Conservation (phyloP, 2,113 vertebrate species). For the Setophaga kirtlandii region DNA sequence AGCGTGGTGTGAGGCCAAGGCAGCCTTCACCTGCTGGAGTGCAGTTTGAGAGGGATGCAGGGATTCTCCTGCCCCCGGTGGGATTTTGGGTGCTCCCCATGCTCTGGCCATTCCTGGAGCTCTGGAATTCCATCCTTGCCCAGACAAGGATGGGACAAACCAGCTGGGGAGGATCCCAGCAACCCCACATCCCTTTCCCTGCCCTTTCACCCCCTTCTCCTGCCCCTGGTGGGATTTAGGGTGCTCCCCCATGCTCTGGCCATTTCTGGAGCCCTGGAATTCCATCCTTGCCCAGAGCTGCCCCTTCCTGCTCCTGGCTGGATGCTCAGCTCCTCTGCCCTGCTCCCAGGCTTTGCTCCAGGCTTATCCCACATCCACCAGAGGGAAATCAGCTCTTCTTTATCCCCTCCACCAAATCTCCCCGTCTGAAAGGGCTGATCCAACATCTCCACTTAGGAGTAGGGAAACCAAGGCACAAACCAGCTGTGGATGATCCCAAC, state of each 20-base stretch:
- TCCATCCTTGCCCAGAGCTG: background rate
- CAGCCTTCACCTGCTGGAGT: rapidly evolving
- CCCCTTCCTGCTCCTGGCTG: rapidly evolving
- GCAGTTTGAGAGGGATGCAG: background rate
- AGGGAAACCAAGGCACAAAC: background rate
- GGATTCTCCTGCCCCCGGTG: background rate
- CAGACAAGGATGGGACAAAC: too few relatives aligned
- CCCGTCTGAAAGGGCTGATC: rapidly evolving
- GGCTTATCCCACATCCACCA: background rate
- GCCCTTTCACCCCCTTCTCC: too few relatives aligned
- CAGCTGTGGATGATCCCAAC: background rate
- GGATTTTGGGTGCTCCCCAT: too few relatives aligned
- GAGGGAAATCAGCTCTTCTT: too few relatives aligned
- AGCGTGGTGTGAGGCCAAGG: rapidly evolving
- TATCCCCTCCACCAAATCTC: background rate
- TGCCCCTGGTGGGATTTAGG: rapidly evolving
- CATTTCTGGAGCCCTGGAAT: background rate
- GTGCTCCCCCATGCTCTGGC: background rate
- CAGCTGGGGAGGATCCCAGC: too few relatives aligned
- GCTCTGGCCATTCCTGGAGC: too few relatives aligned
- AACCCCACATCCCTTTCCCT: too few relatives aligned
- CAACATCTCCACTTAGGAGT: background rate
- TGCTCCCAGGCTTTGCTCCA: background rate
- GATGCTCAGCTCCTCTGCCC: background rate
- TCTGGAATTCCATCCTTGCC: too few relatives aligned